Evolutionary conservation across 2,797 vertebrate genomes (phyloP).

Genomic region (Hafferia zeledoni): DNA sequence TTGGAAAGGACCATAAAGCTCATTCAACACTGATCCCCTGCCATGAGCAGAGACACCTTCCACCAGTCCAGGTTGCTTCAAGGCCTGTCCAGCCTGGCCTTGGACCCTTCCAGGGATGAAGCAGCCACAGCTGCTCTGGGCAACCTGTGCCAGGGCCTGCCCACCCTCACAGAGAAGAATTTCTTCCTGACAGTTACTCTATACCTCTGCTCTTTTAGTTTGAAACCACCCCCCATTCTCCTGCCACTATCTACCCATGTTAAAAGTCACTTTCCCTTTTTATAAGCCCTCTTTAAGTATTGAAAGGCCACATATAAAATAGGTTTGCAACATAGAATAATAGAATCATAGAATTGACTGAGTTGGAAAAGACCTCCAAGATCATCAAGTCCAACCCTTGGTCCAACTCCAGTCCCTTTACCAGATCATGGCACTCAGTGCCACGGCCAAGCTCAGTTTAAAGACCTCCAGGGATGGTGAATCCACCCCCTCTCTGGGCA

Average conservation of each 20-base stretch:
- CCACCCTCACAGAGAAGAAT: background rate
- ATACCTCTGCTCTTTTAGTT: background rate
- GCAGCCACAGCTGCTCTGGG: background rate
- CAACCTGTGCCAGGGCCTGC: background rate
- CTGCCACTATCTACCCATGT: background rate
- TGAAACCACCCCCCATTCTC: background rate
- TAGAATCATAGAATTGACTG: no score
- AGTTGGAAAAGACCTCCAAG: no score
- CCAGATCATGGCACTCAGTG: no score
- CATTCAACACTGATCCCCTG: background rate
- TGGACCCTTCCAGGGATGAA: background rate
- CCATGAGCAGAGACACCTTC: background rate
- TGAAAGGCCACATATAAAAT: background rate
- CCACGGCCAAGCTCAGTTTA: no score
- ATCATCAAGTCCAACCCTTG: no score
- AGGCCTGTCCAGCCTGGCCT: accelerated
- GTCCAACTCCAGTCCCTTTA: no score
- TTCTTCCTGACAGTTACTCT: background rate
- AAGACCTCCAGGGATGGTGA: no score
- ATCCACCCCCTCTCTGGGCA: no score
- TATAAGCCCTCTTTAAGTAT: background rate
- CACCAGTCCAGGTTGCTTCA: accelerated
- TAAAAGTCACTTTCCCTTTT: background rate
- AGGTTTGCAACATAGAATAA: background rate
- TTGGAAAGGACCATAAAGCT: background rate